These are phyloP conservation scores for Toxonevra muliebris DNA, from an alignment of 2,888 invertebrate genomes.

Conservation along the genomic window DNA sequence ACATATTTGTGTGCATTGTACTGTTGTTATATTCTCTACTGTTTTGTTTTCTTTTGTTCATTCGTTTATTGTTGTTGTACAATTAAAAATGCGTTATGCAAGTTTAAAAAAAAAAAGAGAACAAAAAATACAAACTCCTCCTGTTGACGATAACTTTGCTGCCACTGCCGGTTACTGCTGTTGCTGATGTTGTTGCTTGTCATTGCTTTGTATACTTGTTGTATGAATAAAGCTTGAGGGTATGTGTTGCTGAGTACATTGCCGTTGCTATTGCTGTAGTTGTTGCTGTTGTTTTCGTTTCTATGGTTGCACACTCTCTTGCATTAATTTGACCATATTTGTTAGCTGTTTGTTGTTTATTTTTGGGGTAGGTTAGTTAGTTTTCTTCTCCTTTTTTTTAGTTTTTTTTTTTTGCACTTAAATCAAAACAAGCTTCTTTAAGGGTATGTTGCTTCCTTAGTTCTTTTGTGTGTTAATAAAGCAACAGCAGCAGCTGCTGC, in stretches of 20 bases:
- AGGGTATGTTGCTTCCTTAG: background rate
- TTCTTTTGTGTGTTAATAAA: background rate
- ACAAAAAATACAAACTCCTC: too few relatives aligned
- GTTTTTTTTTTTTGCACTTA: conserved; percentile 3
- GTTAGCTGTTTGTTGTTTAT: background rate
- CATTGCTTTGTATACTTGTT: background rate
- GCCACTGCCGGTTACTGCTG: background rate
- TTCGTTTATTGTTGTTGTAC: conserved; percentile 37
- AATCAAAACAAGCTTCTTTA: conserved; percentile 5
- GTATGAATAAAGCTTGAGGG: too few relatives aligned
- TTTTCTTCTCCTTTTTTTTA: background rate
- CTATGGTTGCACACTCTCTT: background rate
- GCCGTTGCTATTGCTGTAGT: background rate
- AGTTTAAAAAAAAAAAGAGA: conserved; percentile 39
- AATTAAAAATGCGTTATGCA: conserved; percentile 57
- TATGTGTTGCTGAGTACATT: too few relatives aligned
- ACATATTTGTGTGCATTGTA: conserved; percentile 25
- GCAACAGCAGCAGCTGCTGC: background rate
- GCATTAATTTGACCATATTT: background rate
- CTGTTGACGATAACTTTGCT: background rate
- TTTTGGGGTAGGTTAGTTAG: conserved; percentile 19
- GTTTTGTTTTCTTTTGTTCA: conserved; percentile 12
- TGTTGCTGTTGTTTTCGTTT: conserved; percentile 33
- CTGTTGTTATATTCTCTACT: conserved; percentile 1
- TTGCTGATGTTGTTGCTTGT: background rate